Evolutionary conservation across 1,140 invertebrate genomes (phyloP).

Genomic region (Macrobrachium nipponense): DNA sequence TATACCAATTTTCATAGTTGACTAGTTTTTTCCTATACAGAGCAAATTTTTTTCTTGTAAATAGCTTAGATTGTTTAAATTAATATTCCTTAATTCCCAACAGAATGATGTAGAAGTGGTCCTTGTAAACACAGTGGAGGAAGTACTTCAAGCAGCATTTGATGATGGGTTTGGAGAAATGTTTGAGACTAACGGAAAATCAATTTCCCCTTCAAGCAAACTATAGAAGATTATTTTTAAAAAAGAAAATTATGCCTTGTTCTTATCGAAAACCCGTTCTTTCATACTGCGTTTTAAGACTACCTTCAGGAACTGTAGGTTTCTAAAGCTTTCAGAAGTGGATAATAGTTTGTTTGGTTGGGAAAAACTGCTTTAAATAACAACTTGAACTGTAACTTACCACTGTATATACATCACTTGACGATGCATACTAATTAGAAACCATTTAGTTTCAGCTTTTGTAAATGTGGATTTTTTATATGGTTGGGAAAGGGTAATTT

Average conservation of each 20-base stretch:
- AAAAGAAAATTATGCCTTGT: background rate
- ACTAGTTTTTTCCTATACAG: background rate
- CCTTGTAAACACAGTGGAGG: slow-evolving; percentile 53
- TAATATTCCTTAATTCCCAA: background rate
- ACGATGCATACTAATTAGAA: too few species aligned
- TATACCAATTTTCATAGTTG: too few species aligned
- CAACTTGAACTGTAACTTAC: too few species aligned
- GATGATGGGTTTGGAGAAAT: slow-evolving; percentile 41
- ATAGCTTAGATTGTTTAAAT: background rate
- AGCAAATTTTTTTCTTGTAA: background rate
- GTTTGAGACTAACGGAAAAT: background rate
- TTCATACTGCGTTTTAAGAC: background rate
- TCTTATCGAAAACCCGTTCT: background rate
- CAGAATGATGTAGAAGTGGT: slow-evolving; percentile 59
- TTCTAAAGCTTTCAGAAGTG: too few species aligned
- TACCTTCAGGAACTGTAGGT: too few species aligned
- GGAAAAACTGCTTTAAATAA: too few species aligned
- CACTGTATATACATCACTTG: too few species aligned
- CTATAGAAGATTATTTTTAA: background rate
- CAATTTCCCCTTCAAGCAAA: slow-evolving; percentile 9
- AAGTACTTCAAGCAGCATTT: slow-evolving; percentile 53
- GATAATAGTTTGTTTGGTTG: too few species aligned
- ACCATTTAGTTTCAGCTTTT: too few species aligned
- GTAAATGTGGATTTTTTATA: too few species aligned
- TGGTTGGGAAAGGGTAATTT: too few species aligned